Evolutionary conservation across 2,888 invertebrate genomes (phyloP).

Genomic region (Fragum whitleyi): DNA sequence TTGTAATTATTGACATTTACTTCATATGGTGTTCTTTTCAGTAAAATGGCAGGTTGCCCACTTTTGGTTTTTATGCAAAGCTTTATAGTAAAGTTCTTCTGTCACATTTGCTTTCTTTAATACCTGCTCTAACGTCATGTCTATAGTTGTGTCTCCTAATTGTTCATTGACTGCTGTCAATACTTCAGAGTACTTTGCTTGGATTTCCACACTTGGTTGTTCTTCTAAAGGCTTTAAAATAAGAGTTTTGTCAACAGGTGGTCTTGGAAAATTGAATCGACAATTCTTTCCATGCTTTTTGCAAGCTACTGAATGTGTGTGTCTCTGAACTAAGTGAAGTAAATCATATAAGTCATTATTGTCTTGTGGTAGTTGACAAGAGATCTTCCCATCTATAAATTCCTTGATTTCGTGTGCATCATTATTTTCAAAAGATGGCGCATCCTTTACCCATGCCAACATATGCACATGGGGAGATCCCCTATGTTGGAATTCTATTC

Average conservation of each 20-base stretch:
- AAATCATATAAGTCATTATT: slow-evolving; percentile 36
- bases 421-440: slow-evolving; percentile 54
- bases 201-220: slow-evolving; percentile 5
- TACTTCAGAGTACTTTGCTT: slow-evolving; percentile 20
- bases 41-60: slow-evolving; percentile 48
- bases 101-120: slow-evolving; percentile 31
- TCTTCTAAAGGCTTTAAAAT: slow-evolving; percentile 34
- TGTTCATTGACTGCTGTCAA: slow-evolving; percentile 37
- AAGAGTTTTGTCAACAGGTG: slow-evolving; percentile 41
- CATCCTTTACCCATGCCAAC: slow-evolving; percentile 63
- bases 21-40: slow-evolving; percentile 31
- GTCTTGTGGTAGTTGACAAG: slow-evolving; percentile 51
- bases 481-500: slow-evolving; percentile 67
- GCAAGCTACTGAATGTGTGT: slow-evolving; percentile 57
- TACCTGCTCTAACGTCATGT: slow-evolving; percentile 15
- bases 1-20: slow-evolving; percentile 47
- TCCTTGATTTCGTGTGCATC: slow-evolving; percentile 42
- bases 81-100: slow-evolving; percentile 31
- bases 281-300: slow-evolving; percentile 50
- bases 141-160: not conserved
- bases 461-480: slow-evolving; percentile 69
- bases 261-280: slow-evolving; percentile 51
- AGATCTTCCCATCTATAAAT: slow-evolving; percentile 50
- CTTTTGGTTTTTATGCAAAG: slow-evolving; percentile 52
- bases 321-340: slow-evolving; percentile 45